phyloP scores from a whole-genome alignment of 2,797 vertebrate species.

The Pseudocheirus occidentalis region DNA sequence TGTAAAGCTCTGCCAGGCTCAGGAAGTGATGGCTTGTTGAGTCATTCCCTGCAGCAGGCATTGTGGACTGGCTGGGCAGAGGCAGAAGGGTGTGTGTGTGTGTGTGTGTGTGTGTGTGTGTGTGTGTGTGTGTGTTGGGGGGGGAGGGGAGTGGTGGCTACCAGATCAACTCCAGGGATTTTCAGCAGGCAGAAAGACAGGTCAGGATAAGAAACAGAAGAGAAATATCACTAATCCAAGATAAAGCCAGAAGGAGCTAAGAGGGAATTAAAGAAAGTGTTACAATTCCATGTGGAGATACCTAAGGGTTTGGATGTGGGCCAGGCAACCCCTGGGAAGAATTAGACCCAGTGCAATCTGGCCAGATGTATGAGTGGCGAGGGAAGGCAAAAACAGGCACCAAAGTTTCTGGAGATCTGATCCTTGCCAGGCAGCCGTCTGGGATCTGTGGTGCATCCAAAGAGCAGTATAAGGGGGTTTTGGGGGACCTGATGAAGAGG shows the following conservation, averaged over 20 bases:
- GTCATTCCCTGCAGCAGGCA: not conserved
- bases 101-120: too few relatives aligned
- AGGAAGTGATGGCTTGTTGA: fast-evolving
- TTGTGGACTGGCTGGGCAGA: not conserved
- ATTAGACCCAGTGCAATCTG: not conserved
- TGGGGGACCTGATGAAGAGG: too few relatives aligned
- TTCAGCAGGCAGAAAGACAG: not conserved
- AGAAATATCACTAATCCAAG: not conserved
- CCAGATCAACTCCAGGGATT: not conserved
- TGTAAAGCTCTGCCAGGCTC: not conserved
- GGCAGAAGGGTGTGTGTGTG: not conserved
- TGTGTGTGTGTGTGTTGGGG: too few relatives aligned
- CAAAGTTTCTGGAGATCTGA: not conserved
- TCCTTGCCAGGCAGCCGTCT: not conserved
- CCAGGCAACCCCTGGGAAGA: not conserved
- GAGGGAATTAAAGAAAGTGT: not conserved
- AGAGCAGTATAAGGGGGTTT: fast-evolving
- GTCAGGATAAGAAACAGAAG: conserved; percentile 1
- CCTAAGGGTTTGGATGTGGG: not conserved
- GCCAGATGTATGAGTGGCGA: not conserved
- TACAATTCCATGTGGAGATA: not conserved
- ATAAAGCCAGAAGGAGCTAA: not conserved
- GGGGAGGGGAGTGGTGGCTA: not conserved
- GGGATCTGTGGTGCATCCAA: not conserved
- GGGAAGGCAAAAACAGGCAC: not conserved